Conservation (phyloP, 35 echinoderm and acorn worm species). For the Apostichopus californicus region DNA sequence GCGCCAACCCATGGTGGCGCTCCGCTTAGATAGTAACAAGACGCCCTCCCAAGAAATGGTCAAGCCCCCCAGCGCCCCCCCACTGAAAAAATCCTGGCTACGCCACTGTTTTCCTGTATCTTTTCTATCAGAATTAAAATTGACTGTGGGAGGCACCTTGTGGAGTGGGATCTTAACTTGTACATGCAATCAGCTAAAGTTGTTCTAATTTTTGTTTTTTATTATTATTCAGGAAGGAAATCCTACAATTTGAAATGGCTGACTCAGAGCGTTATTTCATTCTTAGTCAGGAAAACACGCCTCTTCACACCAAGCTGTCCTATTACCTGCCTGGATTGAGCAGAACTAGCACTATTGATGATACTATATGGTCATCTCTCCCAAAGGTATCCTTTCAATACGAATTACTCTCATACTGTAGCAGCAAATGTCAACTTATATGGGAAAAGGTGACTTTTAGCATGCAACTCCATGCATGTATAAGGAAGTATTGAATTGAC, state of each 20-base stretch:
- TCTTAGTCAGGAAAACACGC: slow-evolving; percentile 34
- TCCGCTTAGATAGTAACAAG: no score
- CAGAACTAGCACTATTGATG: slow-evolving; percentile 16
- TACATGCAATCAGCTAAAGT: background rate
- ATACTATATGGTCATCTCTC: slow-evolving; percentile 18
- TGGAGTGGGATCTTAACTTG: no score
- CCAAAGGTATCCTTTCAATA: background rate
- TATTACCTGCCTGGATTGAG: slow-evolving; percentile 49
- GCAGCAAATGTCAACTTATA: no score
- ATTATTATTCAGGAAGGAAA: background rate
- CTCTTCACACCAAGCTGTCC: background rate
- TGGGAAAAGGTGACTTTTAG: no score
- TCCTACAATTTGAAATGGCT: slow-evolving; percentile 13
- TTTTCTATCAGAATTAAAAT: background rate
- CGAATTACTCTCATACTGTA: no score
- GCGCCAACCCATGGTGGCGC: no score
- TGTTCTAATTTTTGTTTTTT: background rate
- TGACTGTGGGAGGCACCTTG: background rate
- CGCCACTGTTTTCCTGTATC: no score
- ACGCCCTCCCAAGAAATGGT: no score
- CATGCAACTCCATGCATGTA: no score
- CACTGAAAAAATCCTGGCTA: no score
- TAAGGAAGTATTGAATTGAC: no score
- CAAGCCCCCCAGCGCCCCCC: no score
- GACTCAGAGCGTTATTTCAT: slow-evolving; percentile 16